phyloP scores from a whole-genome alignment of 2,888 invertebrate genomes.

The Platycheirus albimanus region DNA sequence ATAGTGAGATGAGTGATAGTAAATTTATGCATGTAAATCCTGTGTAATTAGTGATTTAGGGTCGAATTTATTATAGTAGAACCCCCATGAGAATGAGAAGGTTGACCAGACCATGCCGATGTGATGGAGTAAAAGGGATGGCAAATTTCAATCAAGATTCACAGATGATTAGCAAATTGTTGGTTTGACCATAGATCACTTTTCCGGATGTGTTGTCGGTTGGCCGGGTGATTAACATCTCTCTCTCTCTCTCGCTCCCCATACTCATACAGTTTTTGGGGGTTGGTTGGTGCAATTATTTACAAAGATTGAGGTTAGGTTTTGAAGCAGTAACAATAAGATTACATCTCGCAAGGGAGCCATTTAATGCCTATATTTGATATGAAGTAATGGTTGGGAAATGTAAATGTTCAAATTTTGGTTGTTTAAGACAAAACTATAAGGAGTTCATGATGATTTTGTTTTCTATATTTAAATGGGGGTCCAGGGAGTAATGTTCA shows the following conservation, averaged over 20 bases:
- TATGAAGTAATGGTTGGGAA: not conserved
- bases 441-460: no score
- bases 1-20: constrained; percentile 69
- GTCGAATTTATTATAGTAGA: constrained; percentile 5
- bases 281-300: constrained; percentile 26
- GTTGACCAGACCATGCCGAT: no score
- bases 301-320: constrained; percentile 5
- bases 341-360: constrained; percentile 17
- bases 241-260: no score
- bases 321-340: not conserved
- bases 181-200: constrained; percentile 66
- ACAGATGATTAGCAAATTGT: constrained; percentile 71
- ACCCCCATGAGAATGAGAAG: no score
- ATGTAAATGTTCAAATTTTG: no score
- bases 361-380: not conserved
- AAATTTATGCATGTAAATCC: constrained; percentile 68
- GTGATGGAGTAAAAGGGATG: constrained; percentile 1
- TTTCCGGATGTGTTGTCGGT: constrained; percentile 64
- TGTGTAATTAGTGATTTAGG: constrained; percentile 61
- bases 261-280: no score
- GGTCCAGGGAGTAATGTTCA: no score
- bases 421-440: no score
- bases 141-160: constrained; percentile 70
- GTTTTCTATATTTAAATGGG: no score
- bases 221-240: constrained; percentile 46